A percentile compares a stretch with the other conserved stretches of the same genome.
Evolutionary conservation across 2,888 invertebrate species (phyloP).

Genomic region (Hedya salicella): DNA sequence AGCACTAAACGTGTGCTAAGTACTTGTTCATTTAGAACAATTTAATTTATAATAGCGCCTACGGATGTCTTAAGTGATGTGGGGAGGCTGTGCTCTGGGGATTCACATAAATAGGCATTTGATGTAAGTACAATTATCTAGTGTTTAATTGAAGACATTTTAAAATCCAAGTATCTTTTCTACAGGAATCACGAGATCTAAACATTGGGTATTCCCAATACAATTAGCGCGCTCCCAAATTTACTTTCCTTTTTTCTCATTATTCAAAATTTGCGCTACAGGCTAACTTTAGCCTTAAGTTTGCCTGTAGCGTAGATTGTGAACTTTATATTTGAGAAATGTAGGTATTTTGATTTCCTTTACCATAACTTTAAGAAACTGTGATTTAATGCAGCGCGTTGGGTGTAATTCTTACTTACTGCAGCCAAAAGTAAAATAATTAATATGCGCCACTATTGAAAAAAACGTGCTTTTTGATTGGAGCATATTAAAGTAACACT

Average conservation of each 20-base stretch:
- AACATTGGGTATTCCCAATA: no score
- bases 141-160: no score
- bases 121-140: background rate
- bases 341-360: background rate
- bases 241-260: no score
- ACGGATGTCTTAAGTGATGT: background rate
- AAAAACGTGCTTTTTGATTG: background rate
- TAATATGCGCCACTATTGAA: background rate
- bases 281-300: no score
- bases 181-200: no score
- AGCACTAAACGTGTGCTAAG: constrained; percentile 6
- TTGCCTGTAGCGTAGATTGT: no score
- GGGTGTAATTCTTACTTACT: no score
- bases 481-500: background rate
- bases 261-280: no score
- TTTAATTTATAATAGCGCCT: background rate
- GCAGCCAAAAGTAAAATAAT: no score
- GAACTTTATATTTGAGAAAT: no score
- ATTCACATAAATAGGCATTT: constrained; percentile 3
- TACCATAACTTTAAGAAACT: background rate
- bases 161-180: no score
- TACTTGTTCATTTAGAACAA: background rate
- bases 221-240: no score
- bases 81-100: constrained; percentile 2
- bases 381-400: background rate